phyloP scores from a whole-genome alignment of 1,140 invertebrate species.

The Atta cephalotes region DNA sequence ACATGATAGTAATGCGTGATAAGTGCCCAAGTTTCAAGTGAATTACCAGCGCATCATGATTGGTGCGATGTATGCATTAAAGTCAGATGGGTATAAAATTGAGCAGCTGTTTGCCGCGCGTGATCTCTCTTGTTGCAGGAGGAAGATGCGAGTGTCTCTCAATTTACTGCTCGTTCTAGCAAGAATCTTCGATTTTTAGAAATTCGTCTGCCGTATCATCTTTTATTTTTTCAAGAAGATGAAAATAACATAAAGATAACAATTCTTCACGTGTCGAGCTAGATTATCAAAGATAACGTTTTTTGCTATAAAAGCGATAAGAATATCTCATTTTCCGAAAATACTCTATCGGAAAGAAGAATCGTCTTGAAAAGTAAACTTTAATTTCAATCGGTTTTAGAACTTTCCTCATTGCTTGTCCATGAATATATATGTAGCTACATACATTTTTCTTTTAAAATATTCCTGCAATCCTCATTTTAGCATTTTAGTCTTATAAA shows the following conservation, averaged over 20 bases:
- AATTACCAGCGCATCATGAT: background rate
- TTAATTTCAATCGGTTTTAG: background rate
- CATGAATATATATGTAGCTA: background rate
- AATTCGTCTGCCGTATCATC: background rate
- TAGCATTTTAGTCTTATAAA: background rate
- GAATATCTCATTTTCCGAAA: background rate
- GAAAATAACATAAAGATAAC: background rate
- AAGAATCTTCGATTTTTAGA: background rate
- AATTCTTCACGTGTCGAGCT: background rate
- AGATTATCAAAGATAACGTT: background rate
- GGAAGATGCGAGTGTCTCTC: background rate
- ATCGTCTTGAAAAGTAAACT: background rate
- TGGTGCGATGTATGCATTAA: background rate
- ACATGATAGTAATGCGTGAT: background rate
- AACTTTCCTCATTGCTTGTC: too few relatives aligned
- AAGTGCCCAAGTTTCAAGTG: background rate
- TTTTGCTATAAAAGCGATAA: background rate
- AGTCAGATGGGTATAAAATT: slow-evolving; percentile 29
- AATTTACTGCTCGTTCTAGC: background rate
- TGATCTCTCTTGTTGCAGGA: background rate
- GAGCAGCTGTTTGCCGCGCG: slow-evolving; percentile 29
- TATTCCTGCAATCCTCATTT: background rate
- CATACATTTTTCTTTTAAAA: slow-evolving; percentile 7
- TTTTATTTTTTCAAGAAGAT: background rate
- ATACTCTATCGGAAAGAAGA: background rate